Base-by-base conservation (phyloP, 2,797 vertebrate genomes). In the Hyperoplus lanceolatus region DNA sequence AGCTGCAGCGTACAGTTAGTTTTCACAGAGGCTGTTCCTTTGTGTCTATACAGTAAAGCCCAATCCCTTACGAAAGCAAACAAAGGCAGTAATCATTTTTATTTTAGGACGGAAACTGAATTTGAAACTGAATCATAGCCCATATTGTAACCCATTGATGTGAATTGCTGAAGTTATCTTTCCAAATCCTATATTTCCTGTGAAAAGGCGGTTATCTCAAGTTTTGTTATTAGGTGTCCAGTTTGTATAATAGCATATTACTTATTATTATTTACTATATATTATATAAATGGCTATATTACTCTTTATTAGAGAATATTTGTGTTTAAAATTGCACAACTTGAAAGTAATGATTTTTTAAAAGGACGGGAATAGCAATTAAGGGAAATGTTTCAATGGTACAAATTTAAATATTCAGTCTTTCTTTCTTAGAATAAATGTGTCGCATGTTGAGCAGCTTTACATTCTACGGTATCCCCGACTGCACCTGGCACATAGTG, bases 401-500 rank as follows among this genome's bases (percentile, higher is more conserved):
- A 29, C 29, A 29, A 57, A 48, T 57, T 15, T 16, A 14, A 4
- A 39, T 4, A 36, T 45, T n/a, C 36, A 70, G 65, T 51, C 51
- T 41, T 12, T 8, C 16, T 29, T 11, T 42, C 15, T 36, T 56
- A 1, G 71, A 15, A 2, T 4, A 48, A 36, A 53, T 8, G 41
- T 9, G 55, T 41, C 53, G 62, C 36, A 64, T 45, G 64, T 8
- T 18, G 11, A 55, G 48, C 58, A 64, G 72, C 38, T 55, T 46
- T 13, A 58, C 56, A 55, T 56, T 36, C n/a, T 6, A n/a, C 61
- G 49, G 41, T 15, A 38, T 70, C 63, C 45, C 9, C 63, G 18
- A 16, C 53, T 61, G 55, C 79, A 58, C 68, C 73, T 62, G 62
- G 29, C 29, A 68, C 58, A 55, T 1, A 29, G 13, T 29, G 36